Conservation (phyloP, 2,113 vertebrate species). For the Leptosomus discolor region DNA sequence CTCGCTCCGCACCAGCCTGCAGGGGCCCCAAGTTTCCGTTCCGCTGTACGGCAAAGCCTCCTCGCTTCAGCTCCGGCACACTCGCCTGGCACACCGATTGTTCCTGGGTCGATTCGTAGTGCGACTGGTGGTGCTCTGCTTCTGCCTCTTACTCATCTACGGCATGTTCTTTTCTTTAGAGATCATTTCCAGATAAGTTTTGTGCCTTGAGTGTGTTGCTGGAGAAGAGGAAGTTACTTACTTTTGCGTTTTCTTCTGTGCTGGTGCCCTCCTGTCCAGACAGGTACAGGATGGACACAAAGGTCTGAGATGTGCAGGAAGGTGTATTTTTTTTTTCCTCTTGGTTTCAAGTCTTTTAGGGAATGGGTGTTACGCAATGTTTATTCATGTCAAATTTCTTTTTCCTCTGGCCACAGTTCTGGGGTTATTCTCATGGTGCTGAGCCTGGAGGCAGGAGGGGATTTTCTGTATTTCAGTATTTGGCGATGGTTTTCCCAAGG, state of each 20-base stretch:
- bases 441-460: background rate
- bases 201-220: background rate
- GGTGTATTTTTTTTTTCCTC: background rate
- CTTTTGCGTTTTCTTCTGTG: slow-evolving; percentile 68
- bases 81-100: background rate
- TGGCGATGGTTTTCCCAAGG: background rate
- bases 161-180: slow-evolving; percentile 1
- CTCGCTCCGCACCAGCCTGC: background rate
- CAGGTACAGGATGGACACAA: background rate
- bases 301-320: background rate
- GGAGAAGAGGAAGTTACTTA: slow-evolving; percentile 46
- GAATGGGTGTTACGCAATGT: background rate
- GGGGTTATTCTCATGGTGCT: background rate
- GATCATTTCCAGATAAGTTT: background rate
- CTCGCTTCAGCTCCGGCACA: background rate
- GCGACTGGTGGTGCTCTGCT: background rate
- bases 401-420: background rate
- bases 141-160: background rate
- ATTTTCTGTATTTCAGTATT: background rate
- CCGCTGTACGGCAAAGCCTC: background rate
- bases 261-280: slow-evolving; percentile 24
- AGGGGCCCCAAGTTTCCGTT: background rate
- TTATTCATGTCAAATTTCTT: background rate
- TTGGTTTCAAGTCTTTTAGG: background rate
- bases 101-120: background rate